Base-by-base conservation (phyloP, 2,888 invertebrate genomes). In the Leptinotarsa tumamoca region DNA sequence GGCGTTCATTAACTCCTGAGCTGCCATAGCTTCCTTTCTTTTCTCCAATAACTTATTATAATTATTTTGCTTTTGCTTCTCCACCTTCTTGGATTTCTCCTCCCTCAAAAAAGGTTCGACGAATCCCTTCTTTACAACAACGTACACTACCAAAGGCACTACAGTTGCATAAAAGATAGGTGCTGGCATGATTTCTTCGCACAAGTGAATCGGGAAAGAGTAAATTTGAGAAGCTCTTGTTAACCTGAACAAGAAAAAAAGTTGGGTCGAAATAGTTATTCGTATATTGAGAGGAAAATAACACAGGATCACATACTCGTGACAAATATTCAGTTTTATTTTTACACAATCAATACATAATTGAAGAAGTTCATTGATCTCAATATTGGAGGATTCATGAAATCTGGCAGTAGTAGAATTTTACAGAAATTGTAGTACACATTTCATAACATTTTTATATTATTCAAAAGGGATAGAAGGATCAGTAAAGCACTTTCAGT, bases 151-250 rank as follows among this genome's bases (percentile, higher is more conserved):
- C 17, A 97, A 80, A 0, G 98, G 98, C n/a, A 95, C 92, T 0
- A 96, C 90, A 0, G 98, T 96, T 15, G 97, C 98, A 87, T 98
- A 98, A 87, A 98, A 96, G 58, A 98, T 91, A 0, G 98, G 96
- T 23, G 95, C 94, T 0, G 97, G 96, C 84, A 96, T 90, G 23
- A 98, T 91, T 85, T 96, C 96, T 85, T 98, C 97, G 83, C 97
- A 96, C 27, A 98, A 89, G 82, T 96, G 95, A 80, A 98, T 95
- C 0, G 98, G 97, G 82, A 98, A 95, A 49, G 94, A 91, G 85
- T 97, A 96, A 0, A 94, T 93, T 89, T 98, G 98, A 72, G 94
- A 94, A 1, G 97, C 96, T 80, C 98, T 93, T 18, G 93, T 92
- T 86, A 98, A 90, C 89, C 96, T 96, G 86, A 43, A 69, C 17